Percentiles rank a stretch among this genome's conserved stretches.
These are phyloP conservation scores for Myiothlypis coronata DNA, from an alignment of 2,797 vertebrate genomes.

Conservation along the genomic window DNA sequence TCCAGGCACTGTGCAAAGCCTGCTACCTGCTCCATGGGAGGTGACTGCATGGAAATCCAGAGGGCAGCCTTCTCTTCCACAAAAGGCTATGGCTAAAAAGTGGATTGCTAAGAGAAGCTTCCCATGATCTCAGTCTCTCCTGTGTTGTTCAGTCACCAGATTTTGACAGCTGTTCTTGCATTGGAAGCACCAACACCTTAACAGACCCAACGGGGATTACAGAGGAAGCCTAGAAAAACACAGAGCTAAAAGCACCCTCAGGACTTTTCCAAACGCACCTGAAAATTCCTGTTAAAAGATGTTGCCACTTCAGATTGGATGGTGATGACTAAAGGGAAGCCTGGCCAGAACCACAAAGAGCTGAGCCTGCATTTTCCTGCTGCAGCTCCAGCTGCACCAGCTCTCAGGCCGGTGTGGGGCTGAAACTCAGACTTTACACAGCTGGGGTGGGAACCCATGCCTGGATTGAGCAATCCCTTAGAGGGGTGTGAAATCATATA, in stretches of 20 bases:
- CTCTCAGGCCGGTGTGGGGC: background rate
- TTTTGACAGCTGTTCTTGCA: background rate
- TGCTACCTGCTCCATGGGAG: background rate
- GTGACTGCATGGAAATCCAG: background rate
- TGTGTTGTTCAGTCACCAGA: background rate
- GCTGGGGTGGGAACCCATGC: background rate
- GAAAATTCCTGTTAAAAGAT: background rate
- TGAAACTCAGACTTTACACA: background rate
- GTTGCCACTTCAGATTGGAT: background rate
- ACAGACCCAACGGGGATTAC: rapidly evolving
- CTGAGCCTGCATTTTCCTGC: background rate
- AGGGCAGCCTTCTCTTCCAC: background rate
- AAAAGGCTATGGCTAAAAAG: background rate
- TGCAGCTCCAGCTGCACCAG: background rate
- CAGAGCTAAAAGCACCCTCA: background rate
- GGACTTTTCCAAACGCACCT: background rate
- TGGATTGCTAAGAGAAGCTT: background rate
- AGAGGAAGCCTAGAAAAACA: background rate
- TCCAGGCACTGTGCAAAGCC: background rate
- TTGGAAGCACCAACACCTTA: background rate
- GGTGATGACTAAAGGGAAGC: background rate
- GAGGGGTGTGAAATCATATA: background rate
- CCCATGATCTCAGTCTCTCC: background rate
- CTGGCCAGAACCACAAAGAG: background rate
- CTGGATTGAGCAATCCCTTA: background rate